Evolutionary conservation across 1,140 invertebrate genomes (phyloP).

Genomic region (Habropoda laboriosa): DNA sequence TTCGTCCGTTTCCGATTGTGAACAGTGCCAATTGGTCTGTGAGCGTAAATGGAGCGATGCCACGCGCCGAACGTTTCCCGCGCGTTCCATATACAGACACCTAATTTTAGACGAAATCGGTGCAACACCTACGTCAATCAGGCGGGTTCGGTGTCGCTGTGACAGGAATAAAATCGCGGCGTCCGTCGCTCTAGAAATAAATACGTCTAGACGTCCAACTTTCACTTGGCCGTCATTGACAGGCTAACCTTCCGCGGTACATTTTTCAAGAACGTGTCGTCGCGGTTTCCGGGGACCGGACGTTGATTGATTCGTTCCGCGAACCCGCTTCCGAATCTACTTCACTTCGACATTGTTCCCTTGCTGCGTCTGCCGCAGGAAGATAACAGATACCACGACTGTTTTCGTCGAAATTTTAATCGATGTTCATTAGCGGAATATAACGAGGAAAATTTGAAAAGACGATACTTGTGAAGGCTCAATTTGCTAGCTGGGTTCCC

Average conservation of each 20-base stretch:
- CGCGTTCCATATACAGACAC: slow-evolving; percentile 42
- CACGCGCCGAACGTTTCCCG: slow-evolving; percentile 38
- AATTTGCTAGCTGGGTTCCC: too few species aligned
- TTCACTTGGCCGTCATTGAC: slow-evolving; percentile 51
- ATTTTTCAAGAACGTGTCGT: slow-evolving; percentile 39
- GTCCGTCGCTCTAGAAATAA: slow-evolving; percentile 51
- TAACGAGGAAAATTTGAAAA: too few species aligned
- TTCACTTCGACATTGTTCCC: background rate
- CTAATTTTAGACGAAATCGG: slow-evolving; percentile 51
- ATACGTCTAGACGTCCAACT: slow-evolving; percentile 54
- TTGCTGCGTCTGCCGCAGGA: too few species aligned
- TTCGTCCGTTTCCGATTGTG: background rate
- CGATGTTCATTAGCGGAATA: too few species aligned
- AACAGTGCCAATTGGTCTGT: slow-evolving; percentile 29
- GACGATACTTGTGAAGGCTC: too few species aligned
- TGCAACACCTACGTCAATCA: slow-evolving; percentile 55
- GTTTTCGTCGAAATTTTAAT: too few species aligned
- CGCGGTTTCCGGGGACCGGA: background rate
- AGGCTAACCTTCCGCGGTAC: slow-evolving; percentile 41
- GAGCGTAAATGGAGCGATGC: slow-evolving; percentile 41
- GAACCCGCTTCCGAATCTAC: background rate
- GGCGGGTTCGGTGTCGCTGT: slow-evolving; percentile 32
- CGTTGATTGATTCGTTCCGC: background rate
- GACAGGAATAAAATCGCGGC: slow-evolving; percentile 45
- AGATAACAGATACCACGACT: too few species aligned